Evolutionary conservation across 2,797 vertebrate genomes (phyloP).

Genomic region (Telmatherina bonti): DNA sequence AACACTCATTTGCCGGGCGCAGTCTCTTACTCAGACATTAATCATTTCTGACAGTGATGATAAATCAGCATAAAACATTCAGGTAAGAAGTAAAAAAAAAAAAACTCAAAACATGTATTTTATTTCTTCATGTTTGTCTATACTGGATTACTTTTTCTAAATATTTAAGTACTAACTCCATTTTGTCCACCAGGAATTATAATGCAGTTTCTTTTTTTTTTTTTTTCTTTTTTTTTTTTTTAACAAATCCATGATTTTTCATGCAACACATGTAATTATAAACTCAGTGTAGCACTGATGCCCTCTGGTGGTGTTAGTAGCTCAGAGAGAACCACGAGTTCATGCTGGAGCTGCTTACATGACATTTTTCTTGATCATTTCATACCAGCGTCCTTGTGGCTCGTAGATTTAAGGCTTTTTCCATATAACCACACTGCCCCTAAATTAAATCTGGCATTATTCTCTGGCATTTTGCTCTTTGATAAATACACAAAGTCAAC

Average conservation of each 20-base stretch:
- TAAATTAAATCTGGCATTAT: not conserved
- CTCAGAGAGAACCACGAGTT: not conserved
- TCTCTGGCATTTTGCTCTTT: not conserved
- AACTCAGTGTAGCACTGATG: slow-evolving; percentile 61
- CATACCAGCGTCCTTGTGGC: not conserved
- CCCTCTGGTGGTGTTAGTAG: slow-evolving; percentile 71
- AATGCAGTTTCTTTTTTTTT: too few relatives aligned
- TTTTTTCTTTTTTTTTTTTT: slow-evolving; percentile 35
- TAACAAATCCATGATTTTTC: slow-evolving; percentile 51
- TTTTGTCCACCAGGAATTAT: slow-evolving; percentile 39
- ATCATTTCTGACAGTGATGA: slow-evolving; percentile 56
- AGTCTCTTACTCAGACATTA: slow-evolving; percentile 68
- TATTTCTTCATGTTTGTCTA: slow-evolving; percentile 52
- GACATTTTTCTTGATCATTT: not conserved
- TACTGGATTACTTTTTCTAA: slow-evolving; percentile 13
- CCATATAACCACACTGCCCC: not conserved
- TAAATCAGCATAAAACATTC: slow-evolving; percentile 77
- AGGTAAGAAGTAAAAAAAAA: slow-evolving; percentile 65
- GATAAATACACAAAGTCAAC: not conserved
- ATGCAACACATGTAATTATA: slow-evolving; percentile 35
- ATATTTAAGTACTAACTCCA: slow-evolving; percentile 47
- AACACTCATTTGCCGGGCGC: slow-evolving; percentile 51
- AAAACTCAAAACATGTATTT: slow-evolving; percentile 20
- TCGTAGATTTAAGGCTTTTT: not conserved
- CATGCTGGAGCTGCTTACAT: not conserved